Conservation (phyloP, 2,888 invertebrate species). For the Eurytoma adleriae region DNA sequence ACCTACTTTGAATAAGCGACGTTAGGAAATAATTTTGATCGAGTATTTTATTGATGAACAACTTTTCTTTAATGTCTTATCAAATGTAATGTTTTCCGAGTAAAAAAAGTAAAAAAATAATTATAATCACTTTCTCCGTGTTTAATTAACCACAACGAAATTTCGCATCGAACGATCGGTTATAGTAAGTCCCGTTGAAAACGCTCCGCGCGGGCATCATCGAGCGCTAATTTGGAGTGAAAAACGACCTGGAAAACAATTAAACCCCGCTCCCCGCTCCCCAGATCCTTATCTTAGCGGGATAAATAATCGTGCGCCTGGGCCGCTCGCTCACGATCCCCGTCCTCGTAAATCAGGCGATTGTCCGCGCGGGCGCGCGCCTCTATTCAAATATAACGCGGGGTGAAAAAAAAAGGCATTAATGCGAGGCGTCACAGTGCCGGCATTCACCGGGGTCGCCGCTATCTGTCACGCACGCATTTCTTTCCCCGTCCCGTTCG, state of each 20-base stretch:
- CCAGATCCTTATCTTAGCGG: slow-evolving; percentile 17
- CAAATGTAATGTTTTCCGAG: too few relatives aligned
- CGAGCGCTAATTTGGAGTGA: background rate
- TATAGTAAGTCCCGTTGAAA: too few relatives aligned
- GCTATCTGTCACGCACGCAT: slow-evolving; percentile 13
- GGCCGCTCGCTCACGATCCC: slow-evolving; percentile 4
- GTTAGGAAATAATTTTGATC: too few relatives aligned
- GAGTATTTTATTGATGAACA: too few relatives aligned
- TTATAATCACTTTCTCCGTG: too few relatives aligned
- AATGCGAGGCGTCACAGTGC: slow-evolving; percentile 30
- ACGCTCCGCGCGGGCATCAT: background rate
- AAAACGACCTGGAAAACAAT: slow-evolving; percentile 6
- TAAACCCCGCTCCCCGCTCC: background rate
- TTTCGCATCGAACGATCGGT: too few relatives aligned
- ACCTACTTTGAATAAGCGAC: too few relatives aligned
- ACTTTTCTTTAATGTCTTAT: too few relatives aligned
- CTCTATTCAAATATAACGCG: slow-evolving; percentile 41
- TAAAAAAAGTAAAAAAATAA: too few relatives aligned
- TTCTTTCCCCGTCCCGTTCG: background rate
- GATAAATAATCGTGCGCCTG: slow-evolving; percentile 30
- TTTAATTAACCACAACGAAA: too few relatives aligned
- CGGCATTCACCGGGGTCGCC: slow-evolving; percentile 35
- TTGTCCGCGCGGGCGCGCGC: slow-evolving; percentile 14
- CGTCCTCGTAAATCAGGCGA: slow-evolving; percentile 35
- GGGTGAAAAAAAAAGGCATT: slow-evolving; percentile 3